Conservation (phyloP, 2,888 invertebrate species). For the Melanophora roralis region DNA sequence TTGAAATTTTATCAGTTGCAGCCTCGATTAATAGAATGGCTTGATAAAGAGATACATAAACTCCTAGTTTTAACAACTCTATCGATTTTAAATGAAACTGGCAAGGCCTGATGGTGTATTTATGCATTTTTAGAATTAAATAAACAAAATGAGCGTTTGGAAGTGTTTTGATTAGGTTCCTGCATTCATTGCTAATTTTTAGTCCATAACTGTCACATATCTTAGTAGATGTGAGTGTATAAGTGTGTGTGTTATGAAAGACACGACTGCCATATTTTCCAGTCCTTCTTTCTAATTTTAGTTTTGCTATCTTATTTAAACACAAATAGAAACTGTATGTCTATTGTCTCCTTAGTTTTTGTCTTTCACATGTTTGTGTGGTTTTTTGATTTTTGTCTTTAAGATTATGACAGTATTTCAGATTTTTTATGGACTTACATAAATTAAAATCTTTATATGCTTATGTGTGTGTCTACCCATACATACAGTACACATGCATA, state of each 20-base stretch:
- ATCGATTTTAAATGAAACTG: too few relatives aligned
- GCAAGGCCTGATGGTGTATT: too few relatives aligned
- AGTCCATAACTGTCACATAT: background rate
- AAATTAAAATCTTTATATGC: background rate
- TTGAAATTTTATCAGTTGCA: too few relatives aligned
- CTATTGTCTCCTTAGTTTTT: slow-evolving; percentile 16
- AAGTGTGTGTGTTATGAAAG: background rate
- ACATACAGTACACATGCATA: too few relatives aligned
- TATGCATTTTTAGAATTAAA: too few relatives aligned
- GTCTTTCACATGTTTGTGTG: background rate
- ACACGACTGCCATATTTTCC: slow-evolving; percentile 39
- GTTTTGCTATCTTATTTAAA: slow-evolving; percentile 26
- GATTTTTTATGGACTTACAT: slow-evolving; percentile 18
- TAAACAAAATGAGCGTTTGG: too few relatives aligned
- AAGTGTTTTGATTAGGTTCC: too few relatives aligned
- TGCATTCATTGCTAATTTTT: background rate
- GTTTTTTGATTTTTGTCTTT: slow-evolving; percentile 12
- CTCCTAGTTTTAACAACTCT: too few relatives aligned
- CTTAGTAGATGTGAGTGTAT: background rate
- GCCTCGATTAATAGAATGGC: too few relatives aligned
- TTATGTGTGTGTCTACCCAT: background rate
- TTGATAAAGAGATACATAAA: too few relatives aligned
- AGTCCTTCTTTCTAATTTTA: slow-evolving; percentile 25
- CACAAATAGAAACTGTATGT: slow-evolving; percentile 52
- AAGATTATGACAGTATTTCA: slow-evolving; percentile 52